A percentile compares a stretch with the other conserved stretches of the same genome.
Conservation (phyloP, 2,888 invertebrate genomes). For the Drosophila incognita region DNA sequence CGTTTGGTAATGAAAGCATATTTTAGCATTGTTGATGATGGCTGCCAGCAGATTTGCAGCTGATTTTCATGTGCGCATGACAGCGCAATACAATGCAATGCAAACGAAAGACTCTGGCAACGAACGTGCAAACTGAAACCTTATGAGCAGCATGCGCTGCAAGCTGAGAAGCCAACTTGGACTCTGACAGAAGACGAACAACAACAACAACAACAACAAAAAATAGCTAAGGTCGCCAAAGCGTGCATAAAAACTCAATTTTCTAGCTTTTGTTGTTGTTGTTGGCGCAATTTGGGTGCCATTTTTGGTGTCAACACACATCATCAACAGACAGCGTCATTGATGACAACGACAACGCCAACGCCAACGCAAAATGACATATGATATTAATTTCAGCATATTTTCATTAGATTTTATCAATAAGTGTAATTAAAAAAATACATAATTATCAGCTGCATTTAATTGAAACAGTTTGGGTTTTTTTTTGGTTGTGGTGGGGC, state of each 20-base stretch:
- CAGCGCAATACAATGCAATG: constrained; percentile 75
- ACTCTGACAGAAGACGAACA: constrained; percentile 33
- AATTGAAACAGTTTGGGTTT: constrained; percentile 67
- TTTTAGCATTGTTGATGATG: constrained; percentile 71
- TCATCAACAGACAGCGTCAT: constrained; percentile 25
- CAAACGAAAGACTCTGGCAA: constrained; percentile 71
- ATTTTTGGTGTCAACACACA: constrained; percentile 71
- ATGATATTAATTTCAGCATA: constrained; percentile 64
- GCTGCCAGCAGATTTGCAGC: constrained; percentile 36
- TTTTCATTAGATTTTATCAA: constrained; percentile 33
- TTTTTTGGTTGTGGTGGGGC: background rate
- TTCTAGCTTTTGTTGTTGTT: constrained; percentile 52
- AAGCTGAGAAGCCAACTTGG: constrained; percentile 30
- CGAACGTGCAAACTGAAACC: constrained; percentile 64
- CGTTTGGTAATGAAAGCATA: constrained; percentile 79
- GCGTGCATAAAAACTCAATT: constrained; percentile 67
- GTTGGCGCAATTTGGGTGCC: constrained; percentile 73
- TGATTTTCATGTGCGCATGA: constrained; percentile 75
- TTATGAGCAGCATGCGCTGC: constrained; percentile 22
- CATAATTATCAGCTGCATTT: constrained; percentile 66
- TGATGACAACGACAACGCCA: constrained; percentile 70
- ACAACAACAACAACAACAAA: constrained; percentile 27
- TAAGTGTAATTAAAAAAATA: constrained; percentile 16
- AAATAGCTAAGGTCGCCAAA: constrained; percentile 63
- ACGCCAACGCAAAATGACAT: constrained; percentile 76